Evolutionary conservation across 2,113 vertebrate genomes (phyloP).

Genomic region (Oreotragus oreotragus): DNA sequence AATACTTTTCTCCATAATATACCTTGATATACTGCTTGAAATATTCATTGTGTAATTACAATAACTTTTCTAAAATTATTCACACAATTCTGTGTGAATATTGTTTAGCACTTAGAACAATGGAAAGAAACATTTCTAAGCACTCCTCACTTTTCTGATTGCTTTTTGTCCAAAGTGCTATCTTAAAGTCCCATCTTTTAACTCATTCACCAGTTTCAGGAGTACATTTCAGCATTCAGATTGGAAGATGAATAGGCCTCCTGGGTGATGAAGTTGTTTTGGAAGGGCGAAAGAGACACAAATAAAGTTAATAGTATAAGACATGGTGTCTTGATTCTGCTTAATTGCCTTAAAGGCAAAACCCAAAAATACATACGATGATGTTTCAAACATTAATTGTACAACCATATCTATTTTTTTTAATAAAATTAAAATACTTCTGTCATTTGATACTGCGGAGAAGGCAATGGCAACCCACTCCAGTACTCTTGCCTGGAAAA

Average conservation of each 20-base stretch:
- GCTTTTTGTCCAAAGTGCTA: not conserved
- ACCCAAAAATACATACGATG: not conserved
- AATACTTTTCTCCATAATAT: not conserved
- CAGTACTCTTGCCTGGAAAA: not conserved
- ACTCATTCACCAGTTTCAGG: not conserved
- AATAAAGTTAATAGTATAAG: not conserved
- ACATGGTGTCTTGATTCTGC: not conserved
- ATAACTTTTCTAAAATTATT: not conserved
- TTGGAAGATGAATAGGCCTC: not conserved
- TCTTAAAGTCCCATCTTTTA: not conserved
- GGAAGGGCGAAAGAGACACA: not conserved
- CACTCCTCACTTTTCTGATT: not conserved
- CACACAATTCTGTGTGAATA: not conserved
- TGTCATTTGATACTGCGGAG: not conserved
- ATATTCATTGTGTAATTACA: not conserved
- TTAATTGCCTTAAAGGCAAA: not conserved
- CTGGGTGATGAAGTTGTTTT: not conserved
- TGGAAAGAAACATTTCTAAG: not conserved
- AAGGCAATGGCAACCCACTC: not conserved
- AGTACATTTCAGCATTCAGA: not conserved
- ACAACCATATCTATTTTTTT: not conserved
- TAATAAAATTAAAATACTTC: not conserved
- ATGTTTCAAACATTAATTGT: not conserved
- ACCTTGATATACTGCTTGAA: not conserved
- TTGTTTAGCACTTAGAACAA: not conserved